A percentile compares a stretch with the other conserved stretches of the same genome.
phyloP scores from a whole-genome alignment of 2,113 vertebrate genomes.

The Cygnus atratus region DNA sequence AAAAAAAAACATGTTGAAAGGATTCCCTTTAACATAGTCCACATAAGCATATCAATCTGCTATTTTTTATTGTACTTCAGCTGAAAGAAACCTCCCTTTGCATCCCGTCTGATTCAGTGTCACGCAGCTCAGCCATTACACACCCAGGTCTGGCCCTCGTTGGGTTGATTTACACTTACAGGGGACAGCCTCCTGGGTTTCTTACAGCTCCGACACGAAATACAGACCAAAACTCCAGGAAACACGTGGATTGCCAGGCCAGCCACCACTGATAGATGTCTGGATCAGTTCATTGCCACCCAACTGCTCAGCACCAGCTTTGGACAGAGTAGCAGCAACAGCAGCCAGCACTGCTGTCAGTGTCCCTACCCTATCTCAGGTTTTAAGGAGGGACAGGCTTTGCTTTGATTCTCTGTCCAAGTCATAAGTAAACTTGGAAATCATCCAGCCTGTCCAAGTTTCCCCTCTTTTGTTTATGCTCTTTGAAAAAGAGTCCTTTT shows the following conservation, averaged over 20 bases:
- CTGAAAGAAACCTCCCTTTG: neutral
- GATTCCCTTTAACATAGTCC: no score
- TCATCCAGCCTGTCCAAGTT: neutral
- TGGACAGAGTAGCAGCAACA: neutral
- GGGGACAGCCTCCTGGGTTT: neutral
- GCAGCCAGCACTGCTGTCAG: rapidly evolving
- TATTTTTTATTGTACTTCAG: no score
- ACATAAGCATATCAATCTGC: neutral
- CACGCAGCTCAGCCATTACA: neutral
- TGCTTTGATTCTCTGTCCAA: neutral
- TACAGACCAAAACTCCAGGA: neutral
- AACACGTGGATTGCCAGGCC: rapidly evolving
- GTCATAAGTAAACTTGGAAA: neutral
- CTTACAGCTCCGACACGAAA: neutral
- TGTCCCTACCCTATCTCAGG: neutral
- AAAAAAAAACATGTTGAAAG: neutral
- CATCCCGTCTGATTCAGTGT: neutral
- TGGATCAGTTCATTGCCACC: rapidly evolving
- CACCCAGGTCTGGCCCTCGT: neutral
- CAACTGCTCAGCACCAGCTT: neutral
- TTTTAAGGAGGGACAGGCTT: neutral
- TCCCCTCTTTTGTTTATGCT: neutral
- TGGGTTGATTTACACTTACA: neutral
- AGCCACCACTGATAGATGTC: neutral
- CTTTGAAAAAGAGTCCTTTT: neutral